Base-by-base conservation (phyloP, 2,888 invertebrate species). In the Nemurella pictetii region DNA sequence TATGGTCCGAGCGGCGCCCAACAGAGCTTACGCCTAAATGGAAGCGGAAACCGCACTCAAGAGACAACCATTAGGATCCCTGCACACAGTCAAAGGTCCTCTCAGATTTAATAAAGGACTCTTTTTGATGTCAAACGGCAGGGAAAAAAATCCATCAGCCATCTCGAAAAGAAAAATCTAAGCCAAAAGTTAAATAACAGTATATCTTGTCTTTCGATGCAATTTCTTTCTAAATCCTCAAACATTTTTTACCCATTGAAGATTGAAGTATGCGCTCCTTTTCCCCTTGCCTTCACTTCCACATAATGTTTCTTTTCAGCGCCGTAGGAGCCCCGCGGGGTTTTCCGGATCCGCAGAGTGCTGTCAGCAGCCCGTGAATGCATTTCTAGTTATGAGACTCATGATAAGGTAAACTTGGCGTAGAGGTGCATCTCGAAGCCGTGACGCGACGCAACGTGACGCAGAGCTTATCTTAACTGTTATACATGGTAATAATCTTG, bases 91-190 rank as follows among this genome's bases (percentile, higher is more conserved):
- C 77, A 77, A 85, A 83, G 77, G 77, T 77, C 82, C 26, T 82
- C 75, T 85, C 85, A 80, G 85, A 80, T 83, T 36, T 36, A 75
- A 82, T 36, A 77, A 74, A 75, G 26, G 75, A 77, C n/a, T 75
- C 84, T 77, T 80, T 83, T 84, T 84, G 84, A 84, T 84, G 84
- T 84, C 74, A 25, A 74, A 75, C 30, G 32, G 35, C 25, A 36
- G 35, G 36, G 36, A 72, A 55, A 83, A 83, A 30, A 73, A 27
- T 30, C 78, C 78, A 78, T 78, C 78, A 29, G n/a, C 3, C 55
- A 12, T 15, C 15, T 20, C 20, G 15, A 20, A 55, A 12, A 55
- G 55, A 55, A 55, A 55, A 55, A 55, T 55, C 55, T 12, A 55
- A 55, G 55, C 55, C 55, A 20, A 55, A 55, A 55, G 55, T 55